phyloP scores from a whole-genome alignment of 1,140 invertebrate species.

The Anadara kagoshimensis region DNA sequence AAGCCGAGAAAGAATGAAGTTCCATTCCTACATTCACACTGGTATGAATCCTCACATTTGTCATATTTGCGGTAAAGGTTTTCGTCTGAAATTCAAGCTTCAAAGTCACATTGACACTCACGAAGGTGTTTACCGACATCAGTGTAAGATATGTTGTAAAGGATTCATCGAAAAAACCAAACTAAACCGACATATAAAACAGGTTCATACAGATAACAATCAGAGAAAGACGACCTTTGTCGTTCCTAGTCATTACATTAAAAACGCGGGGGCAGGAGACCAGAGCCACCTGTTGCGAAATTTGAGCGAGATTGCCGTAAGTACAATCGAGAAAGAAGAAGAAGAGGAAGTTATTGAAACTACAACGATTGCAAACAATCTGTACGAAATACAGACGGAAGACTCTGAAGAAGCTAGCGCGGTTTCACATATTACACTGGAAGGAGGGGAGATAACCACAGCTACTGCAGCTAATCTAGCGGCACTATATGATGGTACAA shows the following conservation, averaged over 20 bases:
- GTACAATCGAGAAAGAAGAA: background rate
- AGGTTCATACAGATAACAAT: conserved; percentile 25
- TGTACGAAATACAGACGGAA: background rate
- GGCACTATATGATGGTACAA: conserved; percentile 35
- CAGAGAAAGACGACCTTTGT: background rate
- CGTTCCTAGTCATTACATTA: background rate
- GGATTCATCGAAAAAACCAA: conserved; percentile 41
- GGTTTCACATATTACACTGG: conserved; percentile 33
- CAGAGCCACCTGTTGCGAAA: background rate
- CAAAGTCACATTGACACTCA: conserved; percentile 43
- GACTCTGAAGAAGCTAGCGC: conserved; percentile 14
- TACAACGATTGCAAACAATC: conserved; percentile 6
- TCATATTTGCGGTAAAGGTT: conserved; percentile 47
- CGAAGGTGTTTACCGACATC: conserved; percentile 37
- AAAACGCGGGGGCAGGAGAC: too few species aligned
- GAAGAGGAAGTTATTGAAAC: conserved; percentile 39
- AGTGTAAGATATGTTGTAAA: conserved; percentile 41
- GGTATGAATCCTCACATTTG: conserved; percentile 43
- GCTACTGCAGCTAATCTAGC: conserved; percentile 30
- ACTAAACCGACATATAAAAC: conserved; percentile 38
- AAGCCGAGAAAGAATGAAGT: conserved; percentile 37
- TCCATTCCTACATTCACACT: conserved; percentile 40
- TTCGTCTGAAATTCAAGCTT: conserved; percentile 41
- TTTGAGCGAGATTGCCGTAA: conserved; percentile 18
- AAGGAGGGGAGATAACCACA: conserved; percentile 28